A percentile compares a stretch with the other conserved stretches of the same genome.
Conservation (phyloP, 2,113 vertebrate genomes). For the Mellivora capensis region DNA sequence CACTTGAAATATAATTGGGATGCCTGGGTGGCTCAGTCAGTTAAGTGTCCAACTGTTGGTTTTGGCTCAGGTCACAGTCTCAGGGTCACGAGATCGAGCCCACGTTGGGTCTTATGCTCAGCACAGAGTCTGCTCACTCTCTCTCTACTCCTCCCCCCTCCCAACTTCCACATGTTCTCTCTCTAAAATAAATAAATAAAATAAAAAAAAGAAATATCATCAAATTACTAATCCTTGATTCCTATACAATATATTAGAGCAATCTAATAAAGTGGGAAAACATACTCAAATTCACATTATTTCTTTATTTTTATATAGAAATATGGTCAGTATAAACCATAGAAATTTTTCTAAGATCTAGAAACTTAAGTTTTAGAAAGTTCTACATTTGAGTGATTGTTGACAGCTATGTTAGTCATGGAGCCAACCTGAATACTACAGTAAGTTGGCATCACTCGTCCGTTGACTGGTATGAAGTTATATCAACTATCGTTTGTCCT, state of each 20-base stretch:
- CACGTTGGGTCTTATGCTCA: neutral
- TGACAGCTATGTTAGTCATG: neutral
- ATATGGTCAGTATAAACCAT: neutral
- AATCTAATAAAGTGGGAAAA: neutral
- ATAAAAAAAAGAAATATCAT: neutral
- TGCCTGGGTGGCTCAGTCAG: neutral
- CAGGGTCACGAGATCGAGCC: neutral
- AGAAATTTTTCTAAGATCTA: neutral
- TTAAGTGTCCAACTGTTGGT: neutral
- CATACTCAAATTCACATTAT: neutral
- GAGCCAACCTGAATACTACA: neutral
- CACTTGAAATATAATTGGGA: neutral
- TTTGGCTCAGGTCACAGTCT: neutral
- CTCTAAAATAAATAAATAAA: neutral
- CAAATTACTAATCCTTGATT: neutral
- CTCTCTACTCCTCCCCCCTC: neutral
- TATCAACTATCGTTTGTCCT: slow-evolving; percentile 54
- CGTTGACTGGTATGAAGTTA: neutral
- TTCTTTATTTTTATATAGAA: neutral
- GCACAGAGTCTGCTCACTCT: neutral
- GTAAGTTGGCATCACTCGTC: neutral
- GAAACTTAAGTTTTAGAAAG: neutral
- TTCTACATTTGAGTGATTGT: neutral
- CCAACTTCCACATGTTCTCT: neutral
- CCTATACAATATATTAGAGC: neutral